Base-by-base conservation (phyloP, 2,888 invertebrate genomes). In the Odontothrips loti region DNA sequence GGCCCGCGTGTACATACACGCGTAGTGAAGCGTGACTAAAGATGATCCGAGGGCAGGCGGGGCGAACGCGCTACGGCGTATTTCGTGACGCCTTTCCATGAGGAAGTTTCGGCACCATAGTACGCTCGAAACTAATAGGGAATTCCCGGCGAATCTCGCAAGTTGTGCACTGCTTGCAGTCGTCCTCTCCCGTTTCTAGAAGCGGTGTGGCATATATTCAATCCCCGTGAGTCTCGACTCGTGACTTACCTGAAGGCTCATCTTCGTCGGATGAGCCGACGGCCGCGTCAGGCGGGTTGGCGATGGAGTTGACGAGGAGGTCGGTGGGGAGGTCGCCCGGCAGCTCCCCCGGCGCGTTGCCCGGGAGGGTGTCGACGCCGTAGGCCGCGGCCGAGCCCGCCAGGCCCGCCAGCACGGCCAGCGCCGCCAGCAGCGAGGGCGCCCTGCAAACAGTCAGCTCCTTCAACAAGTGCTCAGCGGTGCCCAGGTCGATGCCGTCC, bases 351-450 rank as follows among this genome's bases (percentile, higher is more conserved):
- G 68, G 68, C 11, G 23, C 23, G 68, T 68, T 68, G 23, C 68
- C 68, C 68, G 68, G 68, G 9, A 68, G 68, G 68, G 68, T 68
- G 68, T 68, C 68, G 23, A n/a, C 68, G 68, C 68, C 23, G 68
- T 68, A 23, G 9, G 68, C n/a, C 23, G 68, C 68, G 6, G 68
- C 51, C 15, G 15, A 51, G 51, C 51, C 51, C 51, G 51, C 3
- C 51, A 51, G 10, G 51, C 6, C 12, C 15, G 15, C 10, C 15
- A 51, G 51, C 6, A 20, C 6, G 51, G 51, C 51, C 51, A 51
- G 51, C 51, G 20, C 51, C 2, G 51, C 51, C 51, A 51, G 51
- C 51, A 51, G 51, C 6, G 15, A 51, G 15, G 51, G 51, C 51
- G 15, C 10, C 51, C 51, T 51, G 51, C 51, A 51, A 43, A 43